These are phyloP conservation scores for Stomatorhinus walkeri DNA, from an alignment of 2,797 vertebrate genomes.

Conservation along the genomic window DNA sequence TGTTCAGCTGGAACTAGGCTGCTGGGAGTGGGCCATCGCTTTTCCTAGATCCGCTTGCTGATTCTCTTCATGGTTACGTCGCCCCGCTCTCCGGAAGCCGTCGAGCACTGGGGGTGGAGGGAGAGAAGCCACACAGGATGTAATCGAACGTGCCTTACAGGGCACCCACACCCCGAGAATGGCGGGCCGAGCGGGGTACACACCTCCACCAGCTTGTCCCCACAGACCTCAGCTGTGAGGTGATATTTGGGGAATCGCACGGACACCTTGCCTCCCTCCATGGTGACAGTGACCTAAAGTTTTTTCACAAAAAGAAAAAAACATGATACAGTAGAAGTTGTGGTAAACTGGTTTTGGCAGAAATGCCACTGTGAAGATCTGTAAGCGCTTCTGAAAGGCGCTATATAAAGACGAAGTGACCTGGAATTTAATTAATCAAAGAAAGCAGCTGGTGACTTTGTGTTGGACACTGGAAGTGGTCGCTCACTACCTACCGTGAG, in stretches of 20 bases:
- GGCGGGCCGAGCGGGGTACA: constrained; percentile 30
- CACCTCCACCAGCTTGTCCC: constrained; percentile 76
- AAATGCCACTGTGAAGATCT: background rate
- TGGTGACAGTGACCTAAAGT: constrained; percentile 61
- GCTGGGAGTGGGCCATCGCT: background rate
- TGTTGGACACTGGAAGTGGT: background rate
- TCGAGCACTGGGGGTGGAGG: constrained; percentile 37
- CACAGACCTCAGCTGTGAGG: constrained; percentile 66
- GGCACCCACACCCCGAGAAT: background rate
- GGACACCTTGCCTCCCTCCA: constrained; percentile 65
- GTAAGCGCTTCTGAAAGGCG: background rate
- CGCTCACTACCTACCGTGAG: background rate
- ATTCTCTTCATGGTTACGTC: constrained; percentile 50
- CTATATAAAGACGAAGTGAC: background rate
- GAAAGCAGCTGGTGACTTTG: background rate
- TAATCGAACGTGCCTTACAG: background rate
- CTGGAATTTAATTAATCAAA: background rate
- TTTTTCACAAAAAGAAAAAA: constrained; percentile 11
- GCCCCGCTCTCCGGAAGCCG: constrained; percentile 48
- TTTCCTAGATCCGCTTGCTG: constrained; percentile 44
- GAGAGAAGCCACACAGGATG: background rate
- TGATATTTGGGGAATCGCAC: constrained; percentile 71
- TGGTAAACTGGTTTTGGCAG: background rate
- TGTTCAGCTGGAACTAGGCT: background rate
- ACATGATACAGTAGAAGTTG: background rate